Base-by-base conservation (phyloP, 2,797 vertebrate genomes). In the Ambastaia sidthimunki region DNA sequence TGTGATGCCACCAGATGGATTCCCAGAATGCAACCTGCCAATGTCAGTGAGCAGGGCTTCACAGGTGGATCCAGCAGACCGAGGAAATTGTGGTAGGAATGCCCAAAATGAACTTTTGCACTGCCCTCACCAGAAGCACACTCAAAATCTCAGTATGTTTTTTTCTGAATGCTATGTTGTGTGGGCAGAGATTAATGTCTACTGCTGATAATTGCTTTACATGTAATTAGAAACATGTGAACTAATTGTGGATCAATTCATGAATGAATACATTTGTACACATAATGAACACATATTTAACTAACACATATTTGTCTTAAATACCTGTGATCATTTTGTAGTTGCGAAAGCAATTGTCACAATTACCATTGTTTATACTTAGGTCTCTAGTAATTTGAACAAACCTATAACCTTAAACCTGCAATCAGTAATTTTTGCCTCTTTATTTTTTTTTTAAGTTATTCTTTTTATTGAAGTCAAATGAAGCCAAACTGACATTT, bases 1-100 rank as follows among this genome's bases (percentile, higher is more conserved):
- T 88, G 78, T 59, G 79, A 86, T 82, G 84, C 87, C 86, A 89
- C 87, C 90, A 90, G 87, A 90, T 86, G 89, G 88, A 88, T 85
- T 89, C 86, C 85, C 84, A 86, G 69, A 83, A 87, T 82, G 85
- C 82, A 80, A 19, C 76, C 83, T 79, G 80, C 82, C 87, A 82
- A 85, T 85, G 87, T 89, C 89, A 87, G 84, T 31, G 76, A 90
- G 88, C 79, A 78, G 82, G 86, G 80, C 86, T 82, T 88, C 78
- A 59, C 90, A 91, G 89, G 90, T 89, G 86, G 85, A 88, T 83
- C 85, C 75, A 73, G 85, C 21, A 78, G 47, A 52, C 31, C 52
- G 19, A 66, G 55, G 31, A 28, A 23, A 23, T 18, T 18, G n/a
- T 78, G 41, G 28, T 63, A 62, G 47, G 69, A 71, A 73, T 59